Conservation (phyloP, 2,113 vertebrate genomes). For the Gnathonemus longibarbis region DNA sequence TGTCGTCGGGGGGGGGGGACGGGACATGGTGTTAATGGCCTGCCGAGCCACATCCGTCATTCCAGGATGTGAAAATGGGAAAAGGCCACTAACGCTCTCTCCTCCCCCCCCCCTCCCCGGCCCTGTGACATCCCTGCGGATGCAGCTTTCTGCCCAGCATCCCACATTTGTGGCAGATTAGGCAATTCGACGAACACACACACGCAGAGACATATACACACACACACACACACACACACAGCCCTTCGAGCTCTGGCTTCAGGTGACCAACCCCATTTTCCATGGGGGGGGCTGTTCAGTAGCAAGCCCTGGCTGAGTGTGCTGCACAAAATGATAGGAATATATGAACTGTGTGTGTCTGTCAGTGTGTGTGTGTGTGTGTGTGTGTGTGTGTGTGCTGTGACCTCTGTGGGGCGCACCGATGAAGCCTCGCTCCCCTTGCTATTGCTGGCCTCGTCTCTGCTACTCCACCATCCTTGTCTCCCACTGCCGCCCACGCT, state of each 20-base stretch:
- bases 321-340: neutral
- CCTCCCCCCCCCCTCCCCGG: neutral
- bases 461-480: neutral
- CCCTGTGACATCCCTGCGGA: neutral
- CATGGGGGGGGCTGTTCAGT: neutral
- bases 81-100: neutral
- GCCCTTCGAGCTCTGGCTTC: neutral
- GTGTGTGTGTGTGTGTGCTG: neutral
- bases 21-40: neutral
- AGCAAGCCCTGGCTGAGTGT: neutral
- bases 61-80: neutral
- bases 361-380: neutral
- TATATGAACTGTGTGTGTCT: neutral
- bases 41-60: neutral
- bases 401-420: neutral
- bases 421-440: neutral
- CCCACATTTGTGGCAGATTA: neutral
- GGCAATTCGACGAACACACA: neutral
- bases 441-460: neutral
- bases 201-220: no score
- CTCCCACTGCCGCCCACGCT: neutral
- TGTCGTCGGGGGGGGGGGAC: neutral
- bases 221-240: neutral
- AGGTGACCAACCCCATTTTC: neutral
- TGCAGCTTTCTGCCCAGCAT: neutral